phyloP scores from a whole-genome alignment of 1,140 invertebrate species.

The Gryllus bimaculatus region DNA sequence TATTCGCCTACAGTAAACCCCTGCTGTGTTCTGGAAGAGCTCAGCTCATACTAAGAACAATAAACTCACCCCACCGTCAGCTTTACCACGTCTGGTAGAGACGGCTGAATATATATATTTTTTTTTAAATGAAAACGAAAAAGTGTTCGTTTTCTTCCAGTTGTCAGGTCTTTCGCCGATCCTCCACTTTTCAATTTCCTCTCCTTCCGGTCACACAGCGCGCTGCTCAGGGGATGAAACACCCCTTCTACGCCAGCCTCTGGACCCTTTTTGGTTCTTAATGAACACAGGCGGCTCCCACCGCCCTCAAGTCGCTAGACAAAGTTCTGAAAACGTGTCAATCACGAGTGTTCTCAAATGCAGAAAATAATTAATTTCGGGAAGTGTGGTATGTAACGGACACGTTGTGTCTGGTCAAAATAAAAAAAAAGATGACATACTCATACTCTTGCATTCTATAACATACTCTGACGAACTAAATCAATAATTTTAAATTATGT shows the following conservation, averaged over 20 bases:
- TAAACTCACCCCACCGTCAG: no score
- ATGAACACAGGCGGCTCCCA: not conserved
- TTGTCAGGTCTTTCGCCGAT: not conserved
- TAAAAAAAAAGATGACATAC: no score
- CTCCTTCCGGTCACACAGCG: not conserved
- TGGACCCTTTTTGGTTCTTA: not conserved
- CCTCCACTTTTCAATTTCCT: constrained; percentile 4
- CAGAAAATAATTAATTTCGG: not conserved
- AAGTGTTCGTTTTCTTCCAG: not conserved
- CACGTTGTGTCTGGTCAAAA: no score
- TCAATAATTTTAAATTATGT: no score
- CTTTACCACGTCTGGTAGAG: not conserved
- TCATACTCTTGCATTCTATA: no score
- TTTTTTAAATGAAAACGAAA: not conserved
- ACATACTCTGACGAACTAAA: no score
- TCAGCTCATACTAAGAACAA: no score
- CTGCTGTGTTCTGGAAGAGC: no score
- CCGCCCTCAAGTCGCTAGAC: not conserved
- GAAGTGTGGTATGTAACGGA: not conserved
- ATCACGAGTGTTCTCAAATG: not conserved
- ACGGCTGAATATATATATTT: not conserved
- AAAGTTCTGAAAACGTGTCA: not conserved
- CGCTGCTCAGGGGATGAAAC: not conserved
- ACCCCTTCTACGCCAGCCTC: not conserved
- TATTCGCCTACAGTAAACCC: no score